phyloP scores from a whole-genome alignment of 2,888 invertebrate genomes.

The Uropetala carovei region DNA sequence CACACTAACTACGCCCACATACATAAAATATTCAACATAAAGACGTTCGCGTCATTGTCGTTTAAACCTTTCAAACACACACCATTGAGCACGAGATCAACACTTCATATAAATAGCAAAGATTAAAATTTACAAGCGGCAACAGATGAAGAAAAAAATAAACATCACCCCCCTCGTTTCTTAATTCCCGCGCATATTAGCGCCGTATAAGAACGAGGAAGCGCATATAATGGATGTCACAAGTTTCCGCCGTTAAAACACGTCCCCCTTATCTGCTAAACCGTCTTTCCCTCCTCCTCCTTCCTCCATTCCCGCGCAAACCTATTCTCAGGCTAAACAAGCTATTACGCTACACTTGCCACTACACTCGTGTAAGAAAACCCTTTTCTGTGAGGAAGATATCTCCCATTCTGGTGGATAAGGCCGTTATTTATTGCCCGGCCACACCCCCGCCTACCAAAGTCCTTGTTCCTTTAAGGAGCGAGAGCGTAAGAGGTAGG shows the following conservation, averaged over 20 bases:
- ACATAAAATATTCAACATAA: too few relatives aligned
- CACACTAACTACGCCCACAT: too few relatives aligned
- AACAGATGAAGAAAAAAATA: not conserved
- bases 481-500: not conserved
- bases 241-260: slow-evolving; percentile 7
- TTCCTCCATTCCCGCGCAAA: not conserved
- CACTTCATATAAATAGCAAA: too few relatives aligned
- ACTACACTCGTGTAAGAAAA: slow-evolving; percentile 8
- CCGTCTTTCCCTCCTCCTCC: not conserved
- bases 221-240: not conserved
- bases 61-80: too few relatives aligned
- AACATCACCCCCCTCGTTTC: not conserved
- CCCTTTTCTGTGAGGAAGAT: not conserved
- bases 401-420: slow-evolving; percentile 2
- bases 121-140: not conserved
- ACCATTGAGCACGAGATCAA: too few relatives aligned
- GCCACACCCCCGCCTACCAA: not conserved
- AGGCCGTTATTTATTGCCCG: slow-evolving; percentile 2
- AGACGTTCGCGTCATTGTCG: too few relatives aligned
- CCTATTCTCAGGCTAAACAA: slow-evolving; percentile 22
- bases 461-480: slow-evolving; percentile 11
- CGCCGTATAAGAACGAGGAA: not conserved
- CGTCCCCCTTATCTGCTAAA: slow-evolving; percentile 7
- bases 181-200: not conserved
- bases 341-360: slow-evolving; percentile 9